Percentiles rank a stretch among this genome's conserved stretches.
phyloP scores from a whole-genome alignment of 2,113 vertebrate genomes.

The Syrrhaptes paradoxus region DNA sequence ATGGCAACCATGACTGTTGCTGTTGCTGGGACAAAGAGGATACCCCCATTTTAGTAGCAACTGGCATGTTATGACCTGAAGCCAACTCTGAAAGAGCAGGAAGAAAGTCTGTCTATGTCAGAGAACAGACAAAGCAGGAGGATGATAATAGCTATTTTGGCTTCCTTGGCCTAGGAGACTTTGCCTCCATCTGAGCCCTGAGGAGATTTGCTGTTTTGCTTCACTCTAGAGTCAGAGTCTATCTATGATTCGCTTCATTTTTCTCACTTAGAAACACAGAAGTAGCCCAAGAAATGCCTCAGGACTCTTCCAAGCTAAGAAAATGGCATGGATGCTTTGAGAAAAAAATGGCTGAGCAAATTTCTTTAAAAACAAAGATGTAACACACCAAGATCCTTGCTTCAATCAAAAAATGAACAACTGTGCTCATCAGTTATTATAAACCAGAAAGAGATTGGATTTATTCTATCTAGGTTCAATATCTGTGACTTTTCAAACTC shows the following conservation, averaged over 20 bases:
- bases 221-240: not conserved
- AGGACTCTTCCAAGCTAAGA: not conserved
- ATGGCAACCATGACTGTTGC: not conserved
- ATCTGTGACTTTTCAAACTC: not conserved
- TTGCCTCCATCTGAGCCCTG: not conserved
- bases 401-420: not conserved
- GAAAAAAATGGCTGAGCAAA: not conserved
- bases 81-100: not conserved
- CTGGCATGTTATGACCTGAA: not conserved
- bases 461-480: not conserved
- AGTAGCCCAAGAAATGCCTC: not conserved
- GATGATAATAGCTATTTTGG: not conserved
- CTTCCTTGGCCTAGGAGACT: not conserved
- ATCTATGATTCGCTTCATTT: not conserved
- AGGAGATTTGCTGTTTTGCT: not conserved
- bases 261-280: not conserved
- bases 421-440: not conserved
- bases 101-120: not conserved
- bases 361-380: not conserved
- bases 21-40: not conserved
- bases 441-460: not conserved
- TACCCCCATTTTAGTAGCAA: not conserved
- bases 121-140: not conserved
- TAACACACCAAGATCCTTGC: not conserved
- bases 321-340: not conserved